Percentiles rank a stretch among this genome's conserved stretches.
Evolutionary conservation across 2,797 vertebrate species (phyloP).

Genomic region (Pteropus rufus): DNA sequence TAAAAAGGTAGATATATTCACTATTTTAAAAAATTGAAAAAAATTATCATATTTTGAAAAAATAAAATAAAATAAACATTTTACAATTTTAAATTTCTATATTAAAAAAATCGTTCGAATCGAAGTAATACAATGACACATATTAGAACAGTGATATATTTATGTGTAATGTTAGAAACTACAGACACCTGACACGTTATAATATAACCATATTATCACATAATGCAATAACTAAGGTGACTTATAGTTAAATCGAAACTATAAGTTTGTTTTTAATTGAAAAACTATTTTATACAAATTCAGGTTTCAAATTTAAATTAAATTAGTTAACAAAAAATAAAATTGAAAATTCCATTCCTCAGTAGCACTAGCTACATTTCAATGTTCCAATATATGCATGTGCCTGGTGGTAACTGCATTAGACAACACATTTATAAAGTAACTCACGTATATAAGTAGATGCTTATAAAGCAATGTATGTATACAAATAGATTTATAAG

Average conservation of each 20-base stretch:
- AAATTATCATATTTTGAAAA: not conserved
- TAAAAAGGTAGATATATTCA: not conserved
- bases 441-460: not conserved
- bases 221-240: not conserved
- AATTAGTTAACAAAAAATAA: not conserved
- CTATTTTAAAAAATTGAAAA: not conserved
- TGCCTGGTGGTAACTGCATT: too few species aligned
- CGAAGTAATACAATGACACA: not conserved
- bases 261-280: not conserved
- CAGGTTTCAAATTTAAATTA: not conserved
- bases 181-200: not conserved
- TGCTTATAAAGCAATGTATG: not conserved
- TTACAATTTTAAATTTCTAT: not conserved
- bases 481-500: not conserved
- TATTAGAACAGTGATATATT: not conserved
- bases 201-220: not conserved
- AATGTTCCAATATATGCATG: not conserved
- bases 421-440: not conserved
- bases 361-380: not conserved
- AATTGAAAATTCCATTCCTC: not conserved
- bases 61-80: not conserved
- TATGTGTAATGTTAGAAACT: not conserved
- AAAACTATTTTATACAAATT: not conserved
- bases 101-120: not conserved
- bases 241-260: not conserved